Evolutionary conservation across 2,113 vertebrate genomes (phyloP).

Genomic region (Prinia subflava): DNA sequence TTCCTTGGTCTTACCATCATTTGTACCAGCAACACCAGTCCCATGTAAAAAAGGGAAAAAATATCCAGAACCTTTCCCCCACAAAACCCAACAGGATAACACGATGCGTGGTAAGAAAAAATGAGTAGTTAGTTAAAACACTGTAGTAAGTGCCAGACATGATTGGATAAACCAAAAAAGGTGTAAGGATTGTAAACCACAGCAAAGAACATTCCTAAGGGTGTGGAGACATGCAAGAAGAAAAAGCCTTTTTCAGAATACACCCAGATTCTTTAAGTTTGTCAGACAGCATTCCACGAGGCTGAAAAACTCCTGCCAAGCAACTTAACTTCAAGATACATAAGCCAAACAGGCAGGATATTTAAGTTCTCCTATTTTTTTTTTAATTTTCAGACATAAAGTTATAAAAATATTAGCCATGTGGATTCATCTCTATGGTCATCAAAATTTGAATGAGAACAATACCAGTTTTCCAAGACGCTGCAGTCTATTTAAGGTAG

Average conservation of each 20-base stretch:
- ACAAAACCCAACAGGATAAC: background rate
- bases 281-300: rapidly evolving
- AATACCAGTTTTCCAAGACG: background rate
- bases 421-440: background rate
- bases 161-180: background rate
- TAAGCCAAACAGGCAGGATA: background rate
- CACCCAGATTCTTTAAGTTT: background rate
- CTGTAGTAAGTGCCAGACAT: background rate
- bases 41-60: background rate
- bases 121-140: background rate
- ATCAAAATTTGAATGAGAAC: background rate
- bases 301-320: background rate
- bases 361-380: background rate
- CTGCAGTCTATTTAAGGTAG: background rate
- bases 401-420: background rate
- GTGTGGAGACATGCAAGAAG: rapidly evolving
- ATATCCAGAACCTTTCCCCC: too few species aligned
- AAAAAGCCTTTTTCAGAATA: background rate
- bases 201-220: too few species aligned
- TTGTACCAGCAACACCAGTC: rapidly evolving
- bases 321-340: background rate
- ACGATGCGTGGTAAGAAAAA: rapidly evolving
- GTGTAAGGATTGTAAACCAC: rapidly evolving
- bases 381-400: background rate
- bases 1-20: background rate